Evolutionary conservation across 2,888 invertebrate species (phyloP).

Genomic region (Drosophila seclusa): DNA sequence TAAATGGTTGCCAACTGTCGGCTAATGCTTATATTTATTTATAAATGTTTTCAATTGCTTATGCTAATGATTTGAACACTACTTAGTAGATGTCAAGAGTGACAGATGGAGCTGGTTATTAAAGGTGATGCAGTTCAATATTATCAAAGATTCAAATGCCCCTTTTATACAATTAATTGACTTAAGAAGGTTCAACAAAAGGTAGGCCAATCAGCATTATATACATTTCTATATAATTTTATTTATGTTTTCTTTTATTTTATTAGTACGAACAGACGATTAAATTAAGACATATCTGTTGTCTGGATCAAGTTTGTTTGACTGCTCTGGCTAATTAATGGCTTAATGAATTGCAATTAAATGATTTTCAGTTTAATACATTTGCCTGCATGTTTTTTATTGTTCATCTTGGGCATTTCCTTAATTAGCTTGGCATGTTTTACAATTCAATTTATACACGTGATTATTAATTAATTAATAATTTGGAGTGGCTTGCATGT

Average conservation of each 20-base stretch:
- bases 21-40: conserved; percentile 42
- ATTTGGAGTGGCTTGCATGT: conserved; percentile 9
- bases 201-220: background rate
- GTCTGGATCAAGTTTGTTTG: background rate
- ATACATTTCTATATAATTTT: background rate
- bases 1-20: conserved; percentile 13
- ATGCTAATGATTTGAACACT: conserved; percentile 3
- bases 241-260: background rate
- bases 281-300: background rate
- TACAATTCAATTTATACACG: background rate
- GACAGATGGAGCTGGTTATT: background rate
- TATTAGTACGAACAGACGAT: background rate
- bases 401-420: conserved; percentile 17
- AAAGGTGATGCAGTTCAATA: background rate
- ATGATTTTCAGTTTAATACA: background rate
- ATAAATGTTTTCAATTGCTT: conserved; percentile 44
- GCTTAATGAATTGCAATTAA: background rate
- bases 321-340: background rate
- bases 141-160: background rate
- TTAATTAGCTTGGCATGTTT: background rate
- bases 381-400: background rate
- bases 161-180: background rate
- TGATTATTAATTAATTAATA: background rate
- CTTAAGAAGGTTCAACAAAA: background rate
- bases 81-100: conserved; percentile 17